A percentile compares a stretch with the other conserved stretches of the same genome.
Conservation (phyloP, 2,888 invertebrate genomes). For the Thysanoteuthis rhombus region DNA sequence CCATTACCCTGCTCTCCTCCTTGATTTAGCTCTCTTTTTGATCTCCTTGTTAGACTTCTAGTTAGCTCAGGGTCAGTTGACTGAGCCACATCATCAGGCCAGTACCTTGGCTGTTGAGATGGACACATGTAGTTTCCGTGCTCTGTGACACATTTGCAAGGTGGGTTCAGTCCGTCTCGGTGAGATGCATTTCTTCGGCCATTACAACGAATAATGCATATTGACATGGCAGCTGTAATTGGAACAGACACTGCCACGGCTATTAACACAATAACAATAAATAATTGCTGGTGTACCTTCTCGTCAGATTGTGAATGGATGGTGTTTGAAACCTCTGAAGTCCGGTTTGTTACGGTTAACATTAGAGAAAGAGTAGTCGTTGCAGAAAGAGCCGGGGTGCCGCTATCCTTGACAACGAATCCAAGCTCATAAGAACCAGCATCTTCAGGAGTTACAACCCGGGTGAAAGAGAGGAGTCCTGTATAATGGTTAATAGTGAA, state of each 20-base stretch:
- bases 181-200: background rate
- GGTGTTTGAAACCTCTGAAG: background rate
- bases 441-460: background rate
- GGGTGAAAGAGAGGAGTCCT: background rate
- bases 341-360: background rate
- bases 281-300: background rate
- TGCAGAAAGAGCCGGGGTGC: background rate
- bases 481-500: background rate
- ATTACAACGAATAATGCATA: constrained; percentile 12
- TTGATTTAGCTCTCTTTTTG: background rate
- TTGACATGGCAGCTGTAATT: background rate
- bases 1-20: background rate
- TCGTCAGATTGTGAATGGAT: background rate
- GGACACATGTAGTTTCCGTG: background rate
- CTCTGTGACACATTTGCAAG: background rate
- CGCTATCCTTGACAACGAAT: background rate
- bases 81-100: background rate
- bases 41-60: background rate
- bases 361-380: background rate
- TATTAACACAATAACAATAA: background rate
- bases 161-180: background rate
- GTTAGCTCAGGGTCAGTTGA: background rate
- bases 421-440: background rate
- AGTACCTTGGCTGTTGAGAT: background rate
- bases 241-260: background rate